phyloP scores from a whole-genome alignment of 2,113 vertebrate species.

The Oryzias melastigma region DNA sequence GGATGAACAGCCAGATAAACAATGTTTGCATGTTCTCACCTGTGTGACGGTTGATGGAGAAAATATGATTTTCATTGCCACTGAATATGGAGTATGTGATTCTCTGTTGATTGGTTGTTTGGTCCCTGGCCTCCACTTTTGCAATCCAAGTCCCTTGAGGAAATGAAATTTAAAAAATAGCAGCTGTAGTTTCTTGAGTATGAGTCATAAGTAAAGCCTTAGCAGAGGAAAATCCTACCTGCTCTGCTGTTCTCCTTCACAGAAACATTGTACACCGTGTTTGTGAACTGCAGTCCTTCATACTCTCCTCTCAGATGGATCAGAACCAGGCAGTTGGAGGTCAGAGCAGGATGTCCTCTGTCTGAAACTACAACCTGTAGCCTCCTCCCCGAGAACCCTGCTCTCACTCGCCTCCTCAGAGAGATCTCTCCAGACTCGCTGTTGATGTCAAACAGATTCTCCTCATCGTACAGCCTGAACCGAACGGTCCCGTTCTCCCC shows the following conservation, averaged over 20 bases:
- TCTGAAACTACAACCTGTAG: conserved; percentile 81
- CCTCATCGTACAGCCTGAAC: conserved; percentile 70
- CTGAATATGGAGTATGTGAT: conserved; percentile 84
- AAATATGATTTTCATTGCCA: conserved; percentile 79
- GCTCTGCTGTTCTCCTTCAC: conserved; percentile 83
- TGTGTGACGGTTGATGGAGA: conserved; percentile 79
- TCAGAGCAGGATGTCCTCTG: conserved; percentile 76
- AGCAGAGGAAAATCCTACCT: conserved; percentile 65
- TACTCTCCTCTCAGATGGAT: conserved; percentile 79
- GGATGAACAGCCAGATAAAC: background rate
- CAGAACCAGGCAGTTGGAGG: conserved; percentile 80
- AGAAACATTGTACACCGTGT: conserved; percentile 73
- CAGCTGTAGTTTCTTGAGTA: background rate
- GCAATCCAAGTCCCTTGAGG: conserved; percentile 81
- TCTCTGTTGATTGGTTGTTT: conserved; percentile 52
- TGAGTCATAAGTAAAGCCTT: background rate
- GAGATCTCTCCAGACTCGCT: conserved; percentile 79
- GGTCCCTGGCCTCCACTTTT: conserved; percentile 80
- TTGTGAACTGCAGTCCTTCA: conserved; percentile 79
- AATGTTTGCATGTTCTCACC: conserved; percentile 70
- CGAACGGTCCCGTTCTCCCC: conserved; percentile 82
- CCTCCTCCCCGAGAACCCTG: conserved; percentile 72
- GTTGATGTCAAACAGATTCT: conserved; percentile 80
- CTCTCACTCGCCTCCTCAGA: conserved; percentile 68
- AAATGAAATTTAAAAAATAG: conserved; percentile 2